Base-by-base conservation (phyloP, 2,797 vertebrate genomes). In the Macropodus opercularis region DNA sequence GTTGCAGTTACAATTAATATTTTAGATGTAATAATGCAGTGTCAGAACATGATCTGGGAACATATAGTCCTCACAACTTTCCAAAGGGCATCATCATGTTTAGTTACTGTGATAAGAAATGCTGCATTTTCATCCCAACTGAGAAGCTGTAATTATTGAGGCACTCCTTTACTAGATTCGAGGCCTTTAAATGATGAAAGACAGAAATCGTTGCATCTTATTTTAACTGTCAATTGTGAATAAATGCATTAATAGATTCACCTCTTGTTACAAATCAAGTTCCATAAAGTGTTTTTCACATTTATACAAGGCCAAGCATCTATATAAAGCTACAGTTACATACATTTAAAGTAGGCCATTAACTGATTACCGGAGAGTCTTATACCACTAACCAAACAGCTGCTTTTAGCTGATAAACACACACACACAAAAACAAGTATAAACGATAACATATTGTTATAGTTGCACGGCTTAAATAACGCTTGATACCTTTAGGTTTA, bases 401-500 rank as follows among this genome's bases (percentile, higher is more conserved):
- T 8, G 0, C 0, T 21, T 10, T 2, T 10, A 9, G 27, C 22
- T 5, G 0, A 5, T 22, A 13, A 14, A 2, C 2, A 3, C 8
- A 6, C 11, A 15, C 36, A 46, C n/a, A 14, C 23, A 6, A 9
- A 24, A 35, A 7, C 7, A 31, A 4, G 36, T 10, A 7, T 7
- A 3, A 49, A 17, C 39, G 4, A 14, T 13, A 7, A 14, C 39
- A 18, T 54, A 68, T 42, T 35, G 24, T 48, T n/a, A n/a, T 13
- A 60, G 14, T 34, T 23, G 15, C 48, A 31, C 13, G 15, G n/a
- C 6, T 17, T 3, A 36, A 35, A 64, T 49, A 62, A 67, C 35
- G 59, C 17, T 48, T 46, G 41, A 73, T 35, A 15, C 32, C 14
- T 38, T 29, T 70, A 68, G 63, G 79, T 82, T 56, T 85, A 87